phyloP scores from a whole-genome alignment of 2,888 invertebrate genomes.

The Luperina nickerlii region DNA sequence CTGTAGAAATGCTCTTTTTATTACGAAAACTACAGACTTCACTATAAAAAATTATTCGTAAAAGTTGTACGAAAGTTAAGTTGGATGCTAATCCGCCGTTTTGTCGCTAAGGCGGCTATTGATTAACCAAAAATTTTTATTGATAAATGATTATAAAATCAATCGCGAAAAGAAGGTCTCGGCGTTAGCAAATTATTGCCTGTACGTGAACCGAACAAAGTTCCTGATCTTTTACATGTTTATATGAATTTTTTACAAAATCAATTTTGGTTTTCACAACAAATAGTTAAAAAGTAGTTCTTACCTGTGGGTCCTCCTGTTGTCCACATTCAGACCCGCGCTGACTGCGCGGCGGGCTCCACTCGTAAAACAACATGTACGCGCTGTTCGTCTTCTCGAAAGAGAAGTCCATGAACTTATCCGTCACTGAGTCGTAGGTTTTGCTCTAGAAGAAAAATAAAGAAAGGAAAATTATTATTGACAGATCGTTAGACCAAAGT shows the following conservation, averaged over 20 bases:
- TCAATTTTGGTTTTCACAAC: not conserved
- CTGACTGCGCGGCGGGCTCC: conserved; percentile 90
- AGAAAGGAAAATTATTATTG: not conserved
- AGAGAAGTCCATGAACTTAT: conserved; percentile 99
- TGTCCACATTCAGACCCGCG: conserved; percentile 82
- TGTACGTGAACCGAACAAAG: not conserved
- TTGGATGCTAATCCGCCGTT: not conserved
- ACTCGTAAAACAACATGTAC: conserved; percentile 99
- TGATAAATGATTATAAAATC: not conserved
- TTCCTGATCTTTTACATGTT: not conserved
- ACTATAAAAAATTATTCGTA: not conserved
- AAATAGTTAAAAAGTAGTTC: not conserved
- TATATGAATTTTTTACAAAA: not conserved
- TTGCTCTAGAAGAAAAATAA: conserved; percentile 92
- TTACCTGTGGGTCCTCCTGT: conserved; percentile 85
- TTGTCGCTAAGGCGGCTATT: not conserved
- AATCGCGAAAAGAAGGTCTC: not conserved
- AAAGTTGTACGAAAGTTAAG: not conserved
- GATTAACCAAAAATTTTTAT: not conserved
- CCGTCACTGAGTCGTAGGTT: conserved; percentile 98
- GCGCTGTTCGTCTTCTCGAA: conserved; percentile 99
- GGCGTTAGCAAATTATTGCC: not conserved
- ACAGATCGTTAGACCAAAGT: not conserved
- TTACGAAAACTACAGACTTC: not conserved
- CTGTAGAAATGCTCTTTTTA: not conserved